Evolutionary conservation across 2,888 invertebrate genomes (phyloP).

Genomic region (Ornithoptera alexandrae): DNA sequence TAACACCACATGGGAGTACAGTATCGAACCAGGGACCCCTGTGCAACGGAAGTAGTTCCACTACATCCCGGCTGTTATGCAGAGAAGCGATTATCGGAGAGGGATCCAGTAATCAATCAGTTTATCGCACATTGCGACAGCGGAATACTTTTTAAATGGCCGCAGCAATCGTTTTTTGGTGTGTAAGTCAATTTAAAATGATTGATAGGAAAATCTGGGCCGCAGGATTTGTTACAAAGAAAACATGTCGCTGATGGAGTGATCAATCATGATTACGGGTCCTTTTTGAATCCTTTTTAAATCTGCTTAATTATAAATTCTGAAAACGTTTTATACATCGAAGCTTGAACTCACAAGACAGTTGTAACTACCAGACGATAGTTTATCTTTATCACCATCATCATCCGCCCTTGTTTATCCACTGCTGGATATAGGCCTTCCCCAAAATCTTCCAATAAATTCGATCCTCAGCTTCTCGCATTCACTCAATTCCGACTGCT

Average conservation of each 20-base stretch:
- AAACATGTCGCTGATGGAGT: conserved; percentile 7
- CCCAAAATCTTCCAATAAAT: too few relatives aligned
- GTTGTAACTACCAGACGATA: too few relatives aligned
- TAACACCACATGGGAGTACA: too few relatives aligned
- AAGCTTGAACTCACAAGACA: too few relatives aligned
- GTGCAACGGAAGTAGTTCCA: background rate
- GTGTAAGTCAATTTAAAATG: conserved; percentile 53
- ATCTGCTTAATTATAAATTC: too few relatives aligned
- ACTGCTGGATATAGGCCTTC: too few relatives aligned
- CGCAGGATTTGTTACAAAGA: conserved; percentile 16
- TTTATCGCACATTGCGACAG: conserved; percentile 3
- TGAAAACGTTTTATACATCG: too few relatives aligned
- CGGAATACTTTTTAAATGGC: conserved; percentile 31
- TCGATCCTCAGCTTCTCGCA: too few relatives aligned
- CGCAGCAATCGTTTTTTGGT: conserved; percentile 34
- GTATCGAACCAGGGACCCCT: too few relatives aligned
- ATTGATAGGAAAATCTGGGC: conserved; percentile 42
- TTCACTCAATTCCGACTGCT: too few relatives aligned
- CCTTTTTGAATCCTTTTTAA: background rate
- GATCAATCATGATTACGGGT: conserved; percentile 21
- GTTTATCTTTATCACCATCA: too few relatives aligned
- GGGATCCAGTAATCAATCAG: conserved; percentile 45
- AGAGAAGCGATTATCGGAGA: conserved; percentile 32
- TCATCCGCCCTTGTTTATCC: too few relatives aligned
- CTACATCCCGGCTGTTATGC: conserved; percentile 29